Evolutionary conservation across 2,113 vertebrate genomes (phyloP).

Genomic region (Calypte anna): DNA sequence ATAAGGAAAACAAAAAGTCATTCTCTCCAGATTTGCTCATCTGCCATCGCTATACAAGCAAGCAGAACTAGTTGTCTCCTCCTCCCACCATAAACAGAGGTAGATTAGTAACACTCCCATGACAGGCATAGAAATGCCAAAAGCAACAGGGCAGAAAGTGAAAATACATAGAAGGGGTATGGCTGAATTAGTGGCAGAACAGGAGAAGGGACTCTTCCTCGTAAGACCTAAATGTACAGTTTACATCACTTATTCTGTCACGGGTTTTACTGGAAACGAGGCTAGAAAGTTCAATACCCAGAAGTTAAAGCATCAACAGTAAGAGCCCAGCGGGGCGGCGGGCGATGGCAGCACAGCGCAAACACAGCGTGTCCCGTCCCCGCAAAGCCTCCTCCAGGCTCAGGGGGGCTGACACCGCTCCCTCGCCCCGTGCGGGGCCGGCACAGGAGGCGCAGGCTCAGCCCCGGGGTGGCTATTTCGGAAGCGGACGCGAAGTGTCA

Average conservation of each 20-base stretch:
- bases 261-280: fast-evolving
- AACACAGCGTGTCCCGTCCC: neutral
- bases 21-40: neutral
- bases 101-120: neutral
- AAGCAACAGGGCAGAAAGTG: neutral
- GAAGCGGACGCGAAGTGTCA: neutral
- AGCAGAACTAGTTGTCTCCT: neutral
- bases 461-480: neutral
- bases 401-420: neutral
- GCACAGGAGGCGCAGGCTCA: neutral
- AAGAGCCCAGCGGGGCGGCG: neutral
- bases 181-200: neutral
- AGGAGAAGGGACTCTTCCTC: neutral
- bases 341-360: neutral
- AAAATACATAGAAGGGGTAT: neutral
- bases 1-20: neutral
- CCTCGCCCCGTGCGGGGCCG: neutral
- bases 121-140: neutral
- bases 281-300: neutral
- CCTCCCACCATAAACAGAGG: neutral
- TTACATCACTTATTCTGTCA: neutral
- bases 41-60: neutral
- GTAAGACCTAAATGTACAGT: fast-evolving
- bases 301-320: neutral
- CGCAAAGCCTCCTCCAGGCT: fast-evolving